Conservation (phyloP, 2,888 invertebrate species). For the Proisotoma minuta region DNA sequence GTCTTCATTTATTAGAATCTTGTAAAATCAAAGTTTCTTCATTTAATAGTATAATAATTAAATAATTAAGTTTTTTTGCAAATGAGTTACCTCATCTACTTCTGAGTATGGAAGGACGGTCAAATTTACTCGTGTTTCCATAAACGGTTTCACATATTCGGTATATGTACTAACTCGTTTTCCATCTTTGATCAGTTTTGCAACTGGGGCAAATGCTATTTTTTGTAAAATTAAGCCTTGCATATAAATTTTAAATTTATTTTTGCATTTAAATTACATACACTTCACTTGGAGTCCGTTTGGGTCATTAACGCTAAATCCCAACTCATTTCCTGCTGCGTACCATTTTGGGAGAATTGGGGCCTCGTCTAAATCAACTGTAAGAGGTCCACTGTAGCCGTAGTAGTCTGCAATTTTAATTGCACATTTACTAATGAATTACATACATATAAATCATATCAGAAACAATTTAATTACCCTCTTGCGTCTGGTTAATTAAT, state of each 20-base stretch:
- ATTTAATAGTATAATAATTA: neutral
- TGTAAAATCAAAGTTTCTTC: neutral
- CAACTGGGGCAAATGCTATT: slow-evolving; percentile 17
- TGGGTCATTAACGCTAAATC: slow-evolving; percentile 14
- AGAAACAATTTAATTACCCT: neutral
- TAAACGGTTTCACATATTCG: slow-evolving; percentile 12
- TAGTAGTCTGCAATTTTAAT: slow-evolving; percentile 22
- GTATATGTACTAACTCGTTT: slow-evolving; percentile 11
- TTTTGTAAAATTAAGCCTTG: neutral
- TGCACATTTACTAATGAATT: no score
- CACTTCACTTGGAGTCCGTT: slow-evolving; percentile 21
- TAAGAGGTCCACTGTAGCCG: slow-evolving; percentile 20
- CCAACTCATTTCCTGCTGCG: slow-evolving; percentile 20
- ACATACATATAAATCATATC: no score
- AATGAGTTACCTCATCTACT: neutral
- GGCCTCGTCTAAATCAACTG: slow-evolving; percentile 11
- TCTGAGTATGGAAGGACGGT: slow-evolving; percentile 24
- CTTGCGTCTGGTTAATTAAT: neutral
- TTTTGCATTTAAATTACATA: neutral
- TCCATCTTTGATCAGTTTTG: slow-evolving; percentile 12
- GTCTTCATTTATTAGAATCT: neutral
- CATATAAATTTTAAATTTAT: neutral
- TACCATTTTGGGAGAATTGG: slow-evolving; percentile 18
- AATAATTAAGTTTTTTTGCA: neutral
- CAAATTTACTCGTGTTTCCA: neutral